Evolutionary conservation across 2,797 vertebrate genomes (phyloP), one percentile per base, ranked within the genome.

Genomic region (Clarias laeviceps): DNA sequence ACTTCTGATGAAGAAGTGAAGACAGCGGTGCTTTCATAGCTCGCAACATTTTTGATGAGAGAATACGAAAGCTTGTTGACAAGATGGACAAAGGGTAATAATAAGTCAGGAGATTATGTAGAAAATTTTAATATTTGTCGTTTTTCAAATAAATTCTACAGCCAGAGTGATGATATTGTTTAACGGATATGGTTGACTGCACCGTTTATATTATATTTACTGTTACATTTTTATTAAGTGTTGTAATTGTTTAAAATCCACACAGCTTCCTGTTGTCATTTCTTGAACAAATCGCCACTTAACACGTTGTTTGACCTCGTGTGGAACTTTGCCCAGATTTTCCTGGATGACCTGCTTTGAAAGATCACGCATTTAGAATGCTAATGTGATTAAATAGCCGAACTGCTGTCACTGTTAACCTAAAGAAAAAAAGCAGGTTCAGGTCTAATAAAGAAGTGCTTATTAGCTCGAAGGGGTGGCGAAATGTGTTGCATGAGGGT

Each of bases 381-480:
- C 89, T 87, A 37, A 86, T 90, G 91, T 83, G 84, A 69, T 92
- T 86, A 87, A 56, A 82, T 86, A 90, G 87, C 80, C 57, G 15
- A 22, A 37, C 59, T 12, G 59, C 14, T 64, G 34, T 45, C 34
- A 15, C 37, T 17, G 54, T 61, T 37, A 11, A 22, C 56, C 93
- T 29, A 59, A 27, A 79, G 57, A 37, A 50, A 11, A 45, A 45
- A 93, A 94, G 90, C 94, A 94, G 93, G 94, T 89, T 87, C 90
- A 86, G 91, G 87, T 92, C 93, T 95, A 92, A 94, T 95, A 93
- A 95, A 93, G 91, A 94, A 94, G 92, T 88, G 50, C 91, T 93
- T 94, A 92, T 94, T 94, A 93, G 93, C 92, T 93, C 91, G 91
- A 88, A 93, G 92, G 84, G 91, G 90, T 92, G 70, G 85, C 86